phyloP scores from a whole-genome alignment of 2,888 invertebrate genomes.

The Lasioglossum pauxillum region DNA sequence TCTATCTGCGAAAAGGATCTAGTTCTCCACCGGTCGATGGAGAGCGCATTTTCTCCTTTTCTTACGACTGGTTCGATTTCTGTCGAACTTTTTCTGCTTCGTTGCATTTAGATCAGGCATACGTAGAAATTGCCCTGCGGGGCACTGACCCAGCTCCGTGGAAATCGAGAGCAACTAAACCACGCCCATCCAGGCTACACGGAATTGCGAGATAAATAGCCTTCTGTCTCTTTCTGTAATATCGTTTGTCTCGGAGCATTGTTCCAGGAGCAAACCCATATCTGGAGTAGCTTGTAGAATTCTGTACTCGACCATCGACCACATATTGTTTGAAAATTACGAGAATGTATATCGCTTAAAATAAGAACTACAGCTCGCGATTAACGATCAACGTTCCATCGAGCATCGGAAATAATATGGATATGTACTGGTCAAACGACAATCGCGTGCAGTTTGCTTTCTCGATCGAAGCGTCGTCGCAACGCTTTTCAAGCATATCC shows the following conservation, averaged over 20 bases:
- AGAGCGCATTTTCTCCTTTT: neutral
- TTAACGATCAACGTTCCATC: neutral
- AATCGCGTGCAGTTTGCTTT: neutral
- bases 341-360: neutral
- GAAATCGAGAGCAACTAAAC: constrained; percentile 4
- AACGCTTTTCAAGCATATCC: constrained; percentile 2
- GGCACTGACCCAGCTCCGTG: constrained; percentile 32
- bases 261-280: neutral
- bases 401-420: neutral
- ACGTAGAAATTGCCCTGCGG: constrained; percentile 4
- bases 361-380: neutral
- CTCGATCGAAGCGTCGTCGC: constrained; percentile 1
- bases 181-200: neutral
- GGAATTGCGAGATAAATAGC: neutral
- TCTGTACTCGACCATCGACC: neutral
- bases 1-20: neutral
- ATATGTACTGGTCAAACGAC: neutral
- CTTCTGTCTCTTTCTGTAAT: neutral
- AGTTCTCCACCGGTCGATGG: neutral
- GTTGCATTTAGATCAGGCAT: neutral
- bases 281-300: neutral
- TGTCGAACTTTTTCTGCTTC: neutral
- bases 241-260: constrained; percentile 2
- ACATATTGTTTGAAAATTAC: neutral
- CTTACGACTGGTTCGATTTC: neutral